Evolutionary conservation across 2,797 vertebrate species (phyloP), one percentile per base, ranked within the genome.

Genomic region (Vipera ursinii): DNA sequence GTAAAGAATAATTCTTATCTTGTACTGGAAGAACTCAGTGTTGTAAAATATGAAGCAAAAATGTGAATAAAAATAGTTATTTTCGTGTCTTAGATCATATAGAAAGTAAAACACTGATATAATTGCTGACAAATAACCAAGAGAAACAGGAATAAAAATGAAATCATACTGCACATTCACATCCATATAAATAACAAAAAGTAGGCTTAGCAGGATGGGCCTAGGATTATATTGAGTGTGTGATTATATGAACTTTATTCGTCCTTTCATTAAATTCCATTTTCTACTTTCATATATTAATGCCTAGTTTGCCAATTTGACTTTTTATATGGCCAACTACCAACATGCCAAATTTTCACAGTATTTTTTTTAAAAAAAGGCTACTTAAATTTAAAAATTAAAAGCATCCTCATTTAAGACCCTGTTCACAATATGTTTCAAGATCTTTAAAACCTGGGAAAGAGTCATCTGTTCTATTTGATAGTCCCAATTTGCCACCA

Each of bases 1-100:
- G 24, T 89, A 92, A 61, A 85, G 69, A 61, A 92, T 87, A 90
- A 26, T 90, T 48, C 73, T 48, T 48, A 82, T 82, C 28, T 87
- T 92, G 15, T 88, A n/a, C 0, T 28, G 38, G 7, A 15, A 90
- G 28, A 17, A 28, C 10, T 82, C 24, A 28, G 69, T 44, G 82
- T 88, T 38, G 20, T 87, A 90, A 92, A 73, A 82, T 48, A 48
- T 12, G 22, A 82, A 10, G 73, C 26, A 90, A 59, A 78, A 61
- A 90, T 15, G 51, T 60, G 56, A 94, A 78, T 14, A 69, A 93
- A 26, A 86, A 87, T 0, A 65, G 24, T 51, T 85, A 91, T 20
- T 44, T n/a, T 22, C 51, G 51, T 20, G 92, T 48, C 15, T 51
- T 86, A 89, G 0, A 0, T 65, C 15, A 24, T 22, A 57, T 93